These are phyloP conservation scores for Anthophora plumipes DNA, from an alignment of 2,888 invertebrate species.

Conservation along the genomic window DNA sequence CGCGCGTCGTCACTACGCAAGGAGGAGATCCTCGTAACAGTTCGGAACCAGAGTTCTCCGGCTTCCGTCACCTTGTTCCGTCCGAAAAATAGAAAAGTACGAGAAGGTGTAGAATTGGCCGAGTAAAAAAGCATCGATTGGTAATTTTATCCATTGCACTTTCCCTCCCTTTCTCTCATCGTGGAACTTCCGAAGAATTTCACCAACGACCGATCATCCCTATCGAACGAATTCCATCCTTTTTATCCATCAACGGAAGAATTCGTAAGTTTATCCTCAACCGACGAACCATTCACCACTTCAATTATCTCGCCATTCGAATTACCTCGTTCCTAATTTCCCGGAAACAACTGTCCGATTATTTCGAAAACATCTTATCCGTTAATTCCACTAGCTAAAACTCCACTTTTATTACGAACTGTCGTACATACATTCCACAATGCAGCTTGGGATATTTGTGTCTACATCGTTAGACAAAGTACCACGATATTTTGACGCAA, in stretches of 20 bases:
- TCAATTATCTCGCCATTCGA: no score
- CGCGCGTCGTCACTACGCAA: constrained; percentile 25
- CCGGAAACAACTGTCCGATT: no score
- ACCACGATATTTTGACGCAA: neutral
- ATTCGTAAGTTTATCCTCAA: no score
- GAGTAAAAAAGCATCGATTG: constrained; percentile 14
- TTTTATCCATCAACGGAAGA: no score
- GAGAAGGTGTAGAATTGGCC: no score
- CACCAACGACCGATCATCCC: neutral
- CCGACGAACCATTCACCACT: no score
- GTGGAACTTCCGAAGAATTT: neutral
- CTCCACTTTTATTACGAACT: no score
- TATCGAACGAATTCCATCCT: neutral
- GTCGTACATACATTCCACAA: no score
- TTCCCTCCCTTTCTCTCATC: neutral
- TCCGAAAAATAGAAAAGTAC: neutral
- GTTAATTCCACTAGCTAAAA: no score
- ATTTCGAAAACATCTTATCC: no score
- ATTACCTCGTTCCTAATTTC: no score
- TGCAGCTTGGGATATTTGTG: no score
- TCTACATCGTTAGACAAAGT: neutral
- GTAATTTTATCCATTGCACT: constrained; percentile 19
- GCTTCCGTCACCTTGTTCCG: constrained; percentile 23
- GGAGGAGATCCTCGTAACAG: constrained; percentile 17
- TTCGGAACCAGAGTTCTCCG: constrained; percentile 2